phyloP scores from a whole-genome alignment of 2,113 vertebrate genomes.

The Galeopterus variegatus region DNA sequence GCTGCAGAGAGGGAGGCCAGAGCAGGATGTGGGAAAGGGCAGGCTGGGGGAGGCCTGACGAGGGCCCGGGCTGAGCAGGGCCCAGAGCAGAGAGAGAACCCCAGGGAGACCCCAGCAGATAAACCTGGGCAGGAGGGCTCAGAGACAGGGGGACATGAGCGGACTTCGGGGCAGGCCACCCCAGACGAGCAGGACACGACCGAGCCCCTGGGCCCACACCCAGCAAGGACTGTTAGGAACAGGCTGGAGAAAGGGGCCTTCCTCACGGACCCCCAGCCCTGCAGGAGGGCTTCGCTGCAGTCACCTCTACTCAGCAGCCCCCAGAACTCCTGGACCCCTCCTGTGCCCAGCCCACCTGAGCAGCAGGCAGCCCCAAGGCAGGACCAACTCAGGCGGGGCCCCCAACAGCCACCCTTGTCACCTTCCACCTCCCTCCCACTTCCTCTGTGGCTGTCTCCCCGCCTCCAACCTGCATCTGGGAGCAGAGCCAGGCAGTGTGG shows the following conservation, averaged over 20 bases:
- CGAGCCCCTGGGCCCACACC: not conserved
- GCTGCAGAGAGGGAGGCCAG: not conserved
- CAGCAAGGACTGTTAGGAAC: not conserved
- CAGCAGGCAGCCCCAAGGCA: not conserved
- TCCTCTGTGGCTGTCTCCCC: too few species aligned
- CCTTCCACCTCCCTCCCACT: not conserved
- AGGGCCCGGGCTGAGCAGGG: not conserved
- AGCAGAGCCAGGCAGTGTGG: not conserved
- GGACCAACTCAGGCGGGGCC: not conserved
- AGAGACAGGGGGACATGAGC: too few species aligned
- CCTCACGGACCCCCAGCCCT: not conserved
- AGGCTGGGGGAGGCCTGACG: too few species aligned
- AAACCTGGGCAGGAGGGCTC: too few species aligned
- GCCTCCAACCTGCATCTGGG: fast-evolving
- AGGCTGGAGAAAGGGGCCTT: not conserved
- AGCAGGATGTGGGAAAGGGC: constrained; percentile 11
- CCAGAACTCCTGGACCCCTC: not conserved
- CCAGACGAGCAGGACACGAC: not conserved
- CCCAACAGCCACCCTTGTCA: not conserved
- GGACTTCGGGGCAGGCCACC: not conserved
- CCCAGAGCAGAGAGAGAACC: not conserved
- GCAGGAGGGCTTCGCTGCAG: not conserved
- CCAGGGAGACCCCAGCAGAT: not conserved
- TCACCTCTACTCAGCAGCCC: too few species aligned
- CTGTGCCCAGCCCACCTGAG: not conserved